These are phyloP conservation scores for Acanthosepion lycidas DNA, from an alignment of 2,888 invertebrate species.

Conservation along the genomic window DNA sequence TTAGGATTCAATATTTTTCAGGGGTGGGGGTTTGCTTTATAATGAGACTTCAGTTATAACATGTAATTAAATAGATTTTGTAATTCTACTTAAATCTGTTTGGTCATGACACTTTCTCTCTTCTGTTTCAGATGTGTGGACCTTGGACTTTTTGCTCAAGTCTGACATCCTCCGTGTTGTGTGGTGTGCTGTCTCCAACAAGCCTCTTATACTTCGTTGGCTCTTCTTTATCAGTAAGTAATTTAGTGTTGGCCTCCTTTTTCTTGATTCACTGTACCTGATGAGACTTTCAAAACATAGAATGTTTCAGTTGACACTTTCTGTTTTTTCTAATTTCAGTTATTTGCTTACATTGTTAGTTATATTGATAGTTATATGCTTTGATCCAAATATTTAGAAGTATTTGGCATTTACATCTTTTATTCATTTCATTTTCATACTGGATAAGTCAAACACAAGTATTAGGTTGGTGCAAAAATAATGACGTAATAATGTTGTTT, in stretches of 20 bases:
- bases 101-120: not conserved
- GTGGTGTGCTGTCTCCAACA: constrained; percentile 43
- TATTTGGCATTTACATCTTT: no score
- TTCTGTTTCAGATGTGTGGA: not conserved
- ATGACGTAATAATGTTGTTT: no score
- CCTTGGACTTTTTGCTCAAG: constrained; percentile 3
- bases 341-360: no score
- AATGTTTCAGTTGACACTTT: no score
- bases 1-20: not conserved
- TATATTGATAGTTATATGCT: no score
- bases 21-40: not conserved
- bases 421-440: no score
- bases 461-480: no score
- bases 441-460: no score
- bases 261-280: no score
- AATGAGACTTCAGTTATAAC: not conserved
- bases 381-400: no score
- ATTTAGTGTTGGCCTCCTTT: not conserved
- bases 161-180: constrained; percentile 43
- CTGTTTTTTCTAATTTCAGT: no score
- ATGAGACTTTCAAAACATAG: no score
- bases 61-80: not conserved
- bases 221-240: constrained; percentile 42
- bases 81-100: not conserved
- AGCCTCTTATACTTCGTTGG: constrained; percentile 40